A percentile compares a stretch with the other conserved stretches of the same genome.
These are phyloP conservation scores for Portunus trituberculatus DNA, from an alignment of 1,140 invertebrate genomes.

Conservation along the genomic window DNA sequence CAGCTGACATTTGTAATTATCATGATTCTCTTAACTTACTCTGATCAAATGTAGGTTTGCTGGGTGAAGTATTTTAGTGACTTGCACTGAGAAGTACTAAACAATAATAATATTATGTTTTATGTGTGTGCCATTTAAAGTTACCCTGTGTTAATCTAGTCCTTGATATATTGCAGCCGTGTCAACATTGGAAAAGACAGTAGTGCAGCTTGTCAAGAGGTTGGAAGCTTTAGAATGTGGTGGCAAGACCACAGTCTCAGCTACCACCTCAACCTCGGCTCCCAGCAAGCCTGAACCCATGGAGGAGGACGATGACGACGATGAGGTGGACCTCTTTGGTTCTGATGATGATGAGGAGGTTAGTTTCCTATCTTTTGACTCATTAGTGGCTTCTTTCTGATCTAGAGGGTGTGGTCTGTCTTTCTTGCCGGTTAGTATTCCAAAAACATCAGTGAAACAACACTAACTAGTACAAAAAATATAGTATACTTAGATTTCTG, in stretches of 20 bases:
- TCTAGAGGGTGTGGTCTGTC: not conserved
- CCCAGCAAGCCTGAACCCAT: slow-evolving; percentile 4
- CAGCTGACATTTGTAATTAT: too few species aligned
- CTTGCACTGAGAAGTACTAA: too few species aligned
- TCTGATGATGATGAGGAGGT: slow-evolving; percentile 84
- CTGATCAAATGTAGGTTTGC: too few species aligned
- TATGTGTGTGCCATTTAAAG: too few species aligned
- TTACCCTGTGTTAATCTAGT: too few species aligned
- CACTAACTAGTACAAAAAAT: too few species aligned
- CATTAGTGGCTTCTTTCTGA: not conserved
- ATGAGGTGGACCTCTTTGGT: slow-evolving; percentile 92
- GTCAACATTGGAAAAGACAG: slow-evolving; percentile 53
- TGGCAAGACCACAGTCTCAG: slow-evolving; percentile 12
- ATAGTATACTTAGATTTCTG: too few species aligned
- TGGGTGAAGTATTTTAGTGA: too few species aligned
- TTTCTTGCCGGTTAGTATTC: too few species aligned
- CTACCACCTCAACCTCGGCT: slow-evolving; percentile 55
- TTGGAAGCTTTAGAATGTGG: slow-evolving; percentile 58
- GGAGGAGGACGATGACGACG: slow-evolving; percentile 85
- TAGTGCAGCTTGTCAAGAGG: slow-evolving; percentile 56
- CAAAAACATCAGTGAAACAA: too few species aligned
- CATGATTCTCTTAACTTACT: too few species aligned
- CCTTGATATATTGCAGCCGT: slow-evolving; percentile 61
- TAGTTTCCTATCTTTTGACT: not conserved
- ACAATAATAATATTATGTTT: too few species aligned